Evolutionary conservation across 2,113 vertebrate species (phyloP), one percentile per base, ranked within the genome.

Genomic region (Pholis gunnellus): DNA sequence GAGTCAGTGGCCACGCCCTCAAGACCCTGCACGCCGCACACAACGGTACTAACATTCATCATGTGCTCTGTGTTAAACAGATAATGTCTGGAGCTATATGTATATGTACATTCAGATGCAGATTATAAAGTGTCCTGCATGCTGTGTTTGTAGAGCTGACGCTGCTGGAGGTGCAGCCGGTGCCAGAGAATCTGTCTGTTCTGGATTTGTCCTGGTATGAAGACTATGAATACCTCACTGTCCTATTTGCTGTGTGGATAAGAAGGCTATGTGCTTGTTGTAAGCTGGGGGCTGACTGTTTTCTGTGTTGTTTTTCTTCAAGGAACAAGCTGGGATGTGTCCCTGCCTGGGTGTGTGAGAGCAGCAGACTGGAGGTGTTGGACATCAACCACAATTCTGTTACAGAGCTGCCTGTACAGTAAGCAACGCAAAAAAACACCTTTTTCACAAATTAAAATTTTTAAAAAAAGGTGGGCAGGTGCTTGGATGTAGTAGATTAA

Each of bases 171-270:
- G 95, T 98, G 85, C 94, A 96, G 92, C 97, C 98, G 6, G 95
- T 95, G 83, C 97, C 98, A n/a, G 96, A 95, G 89, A 95, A 95
- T 81, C 95, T 99, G 66, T 95, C 96, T 31, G 96, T 95, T 46
- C 91, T 98, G 95, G 98, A 99, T 94, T 79, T 99, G 92, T 99
- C 97, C 81, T 97, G 98, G 98, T 99, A 96, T 88, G 93, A 69
- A 69, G 3, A 38, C 56, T 31, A 20, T 11, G 48, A 69, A 56
- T 72, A 7, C 54, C 25, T 36, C 17, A 25, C 66, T 80, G 68
- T 78, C 74, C 63, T 42, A 42, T 69, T 81, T 59, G 75, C 34
- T 38, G 22, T 14, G 4, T 18, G 10, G 42, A 29, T 36, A 18
- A 63, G 36, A 13, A 38, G 69, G 27, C 18, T 6, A 3, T 27